A percentile compares a stretch with the other conserved stretches of the same genome.
phyloP scores from a whole-genome alignment of 2,113 vertebrate species.

The Chlamydotis undulata region DNA sequence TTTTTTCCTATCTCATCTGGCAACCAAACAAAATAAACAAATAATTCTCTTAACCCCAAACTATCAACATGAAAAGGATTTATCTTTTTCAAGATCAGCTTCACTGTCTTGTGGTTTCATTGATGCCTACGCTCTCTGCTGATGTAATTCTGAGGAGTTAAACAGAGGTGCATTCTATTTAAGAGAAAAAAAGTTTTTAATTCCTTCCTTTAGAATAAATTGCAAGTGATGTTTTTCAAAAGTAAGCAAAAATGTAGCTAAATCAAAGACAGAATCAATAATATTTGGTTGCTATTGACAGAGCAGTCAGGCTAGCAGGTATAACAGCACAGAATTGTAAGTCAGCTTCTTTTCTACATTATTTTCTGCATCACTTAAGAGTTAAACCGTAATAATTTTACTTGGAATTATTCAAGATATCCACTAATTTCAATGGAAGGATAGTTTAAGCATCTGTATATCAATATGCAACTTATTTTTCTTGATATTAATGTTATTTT shows the following conservation, averaged over 20 bases:
- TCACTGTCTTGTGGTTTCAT: background rate
- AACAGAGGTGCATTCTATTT: background rate
- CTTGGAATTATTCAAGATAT: background rate
- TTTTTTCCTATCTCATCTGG: background rate
- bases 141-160: background rate
- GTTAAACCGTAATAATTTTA: background rate
- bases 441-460: background rate
- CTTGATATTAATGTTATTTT: background rate
- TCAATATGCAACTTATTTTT: background rate
- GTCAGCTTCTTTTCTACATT: background rate
- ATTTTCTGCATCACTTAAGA: background rate
- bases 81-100: background rate
- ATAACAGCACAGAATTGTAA: background rate
- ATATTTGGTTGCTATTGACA: background rate
- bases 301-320: background rate
- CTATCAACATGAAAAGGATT: background rate
- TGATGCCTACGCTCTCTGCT: background rate
- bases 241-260: background rate
- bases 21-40: background rate
- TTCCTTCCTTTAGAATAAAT: background rate
- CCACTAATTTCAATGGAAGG: background rate
- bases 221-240: background rate
- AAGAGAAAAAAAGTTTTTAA: background rate
- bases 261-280: background rate
- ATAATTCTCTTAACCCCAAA: background rate